Base-by-base conservation (phyloP, 2,797 vertebrate genomes). In the Falco concolor region DNA sequence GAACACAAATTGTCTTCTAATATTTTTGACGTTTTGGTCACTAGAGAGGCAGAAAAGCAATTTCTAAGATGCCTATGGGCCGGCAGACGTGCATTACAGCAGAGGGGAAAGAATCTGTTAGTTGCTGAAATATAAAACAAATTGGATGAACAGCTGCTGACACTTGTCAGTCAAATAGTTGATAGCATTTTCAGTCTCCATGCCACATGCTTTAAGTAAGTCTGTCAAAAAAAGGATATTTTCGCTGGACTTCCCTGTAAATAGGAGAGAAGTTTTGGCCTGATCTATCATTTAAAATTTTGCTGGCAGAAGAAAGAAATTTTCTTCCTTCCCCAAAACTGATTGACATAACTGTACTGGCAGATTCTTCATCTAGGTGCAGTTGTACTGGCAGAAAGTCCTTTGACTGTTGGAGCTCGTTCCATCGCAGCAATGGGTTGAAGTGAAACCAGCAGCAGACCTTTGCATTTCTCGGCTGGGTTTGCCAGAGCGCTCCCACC, bases 121-220 rank as follows among this genome's bases (percentile, higher is more conserved):
- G 95, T 93, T 96, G 96, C 93, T 96, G 96, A 96, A 97, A 95
- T 95, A 90, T 95, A 97, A 97, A 96, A 96, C 96, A 97, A 97
- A 97, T 97, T 97, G 96, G 96, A 97, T 96, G 96, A 97, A 96
- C 96, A 97, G 96, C 94, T 97, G 96, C 96, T 97, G 97, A 97
- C 96, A 97, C 96, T 96, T 97, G 97, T 97, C 97, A 96, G 97
- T 97, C 97, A 97, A 97, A 97, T 92, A 95, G 94, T 96, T 96
- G 97, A 96, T 97, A 96, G 96, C 96, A 96, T 97, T 97, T 97
- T 96, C 97, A 97, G 95, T 96, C 92, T 96, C 97, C 93, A 95
- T 94, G 96, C 95, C 96, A 95, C 96, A 96, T 96, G 96, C 96
- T 94, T 96, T 96, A 96, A 97, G 90, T 96, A 96, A 97, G 88